Conservation (phyloP, 1,140 invertebrate genomes). For the Argopecten irradians region DNA sequence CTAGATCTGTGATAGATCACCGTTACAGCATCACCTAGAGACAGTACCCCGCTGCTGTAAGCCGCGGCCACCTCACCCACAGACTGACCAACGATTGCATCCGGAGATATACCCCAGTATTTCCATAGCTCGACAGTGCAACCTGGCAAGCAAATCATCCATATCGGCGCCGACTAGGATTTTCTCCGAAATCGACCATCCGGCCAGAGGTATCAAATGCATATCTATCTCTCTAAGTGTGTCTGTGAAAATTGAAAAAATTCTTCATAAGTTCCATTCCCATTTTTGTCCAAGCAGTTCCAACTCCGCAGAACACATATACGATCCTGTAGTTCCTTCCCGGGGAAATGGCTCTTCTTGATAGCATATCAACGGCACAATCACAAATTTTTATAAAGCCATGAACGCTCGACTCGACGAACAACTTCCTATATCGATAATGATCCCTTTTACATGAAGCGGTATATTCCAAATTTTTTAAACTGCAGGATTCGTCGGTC, state of each 20-base stretch:
- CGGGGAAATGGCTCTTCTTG: too few species aligned
- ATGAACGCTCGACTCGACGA: background rate
- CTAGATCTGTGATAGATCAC: constrained; percentile 52
- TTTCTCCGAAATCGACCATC: constrained; percentile 33
- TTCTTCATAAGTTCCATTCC: constrained; percentile 87
- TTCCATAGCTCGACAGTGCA: constrained; percentile 40
- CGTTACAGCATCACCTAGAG: constrained; percentile 48
- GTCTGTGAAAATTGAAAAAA: constrained; percentile 84
- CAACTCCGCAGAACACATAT: constrained; percentile 94
- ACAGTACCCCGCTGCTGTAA: constrained; percentile 43
- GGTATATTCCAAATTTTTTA: constrained; percentile 42
- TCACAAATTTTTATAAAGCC: background rate
- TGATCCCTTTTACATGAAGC: constrained; percentile 34
- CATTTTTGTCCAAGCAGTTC: constrained; percentile 96
- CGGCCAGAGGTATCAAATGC: background rate
- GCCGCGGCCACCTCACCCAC: constrained; percentile 60
- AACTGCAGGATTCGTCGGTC: background rate
- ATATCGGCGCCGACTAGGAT: background rate
- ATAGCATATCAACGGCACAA: background rate
- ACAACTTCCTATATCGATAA: constrained; percentile 28
- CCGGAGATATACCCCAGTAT: constrained; percentile 41
- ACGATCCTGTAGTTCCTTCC: constrained; percentile 30
- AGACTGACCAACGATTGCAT: constrained; percentile 50
- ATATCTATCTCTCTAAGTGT: constrained; percentile 81
- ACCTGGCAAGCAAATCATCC: constrained; percentile 55